Percentiles rank a stretch among this genome's conserved stretches.
These are phyloP conservation scores for Microcaecilia unicolor DNA, from an alignment of 2,797 vertebrate species.

Conservation along the genomic window DNA sequence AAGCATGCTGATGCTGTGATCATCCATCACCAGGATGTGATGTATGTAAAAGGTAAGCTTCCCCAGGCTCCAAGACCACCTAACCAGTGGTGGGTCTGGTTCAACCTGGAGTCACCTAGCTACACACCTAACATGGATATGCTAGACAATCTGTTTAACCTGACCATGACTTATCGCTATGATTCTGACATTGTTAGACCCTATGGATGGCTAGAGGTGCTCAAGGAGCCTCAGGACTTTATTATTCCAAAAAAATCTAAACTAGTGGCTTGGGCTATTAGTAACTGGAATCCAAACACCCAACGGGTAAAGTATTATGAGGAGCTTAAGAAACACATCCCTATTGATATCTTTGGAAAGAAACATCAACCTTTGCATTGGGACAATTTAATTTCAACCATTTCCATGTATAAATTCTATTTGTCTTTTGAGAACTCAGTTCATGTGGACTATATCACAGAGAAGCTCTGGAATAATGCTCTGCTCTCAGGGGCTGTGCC, in stretches of 20 bases:
- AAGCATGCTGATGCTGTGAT: not conserved
- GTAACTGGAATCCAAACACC: conserved; percentile 1
- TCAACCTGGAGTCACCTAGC: conserved; percentile 6
- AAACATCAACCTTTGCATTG: not conserved
- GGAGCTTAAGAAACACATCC: not conserved
- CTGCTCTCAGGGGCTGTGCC: conserved; percentile 68
- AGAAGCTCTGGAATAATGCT: conserved; percentile 86
- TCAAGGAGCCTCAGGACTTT: not conserved
- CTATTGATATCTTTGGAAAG: not conserved
- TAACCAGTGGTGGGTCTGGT: conserved; percentile 9
- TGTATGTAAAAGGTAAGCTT: not conserved
- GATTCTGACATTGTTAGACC: conserved; percentile 9
- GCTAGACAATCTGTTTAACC: conserved; percentile 8
- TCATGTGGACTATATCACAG: conserved; percentile 81
- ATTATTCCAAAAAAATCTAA: not conserved
- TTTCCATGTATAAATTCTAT: conserved; percentile 82
- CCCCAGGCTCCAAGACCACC: not conserved
- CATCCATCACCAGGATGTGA: conserved; percentile 6
- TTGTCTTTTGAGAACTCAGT: conserved; percentile 83
- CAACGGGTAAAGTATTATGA: not conserved
- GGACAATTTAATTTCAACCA: fast-evolving
- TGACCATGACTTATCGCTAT: conserved; percentile 6
- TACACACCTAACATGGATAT: not conserved
- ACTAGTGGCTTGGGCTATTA: conserved; percentile 1
- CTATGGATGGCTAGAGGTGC: conserved; percentile 1